A percentile compares a stretch with the other conserved stretches of the same genome.
Conservation (phyloP, 2,888 invertebrate species). For the Caenorhabditis doughertyi region DNA sequence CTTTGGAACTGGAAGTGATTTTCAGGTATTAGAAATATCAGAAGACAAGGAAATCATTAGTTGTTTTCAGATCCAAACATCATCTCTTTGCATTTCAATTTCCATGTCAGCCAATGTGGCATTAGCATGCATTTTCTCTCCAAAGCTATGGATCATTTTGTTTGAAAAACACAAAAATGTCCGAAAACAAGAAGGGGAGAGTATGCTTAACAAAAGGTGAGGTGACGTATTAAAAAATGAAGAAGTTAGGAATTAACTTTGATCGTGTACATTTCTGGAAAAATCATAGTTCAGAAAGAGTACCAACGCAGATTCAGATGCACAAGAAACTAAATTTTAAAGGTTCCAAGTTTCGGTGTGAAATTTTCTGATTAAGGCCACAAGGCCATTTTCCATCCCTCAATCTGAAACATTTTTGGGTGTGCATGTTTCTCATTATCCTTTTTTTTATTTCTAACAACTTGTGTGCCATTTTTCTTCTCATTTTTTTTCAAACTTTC, state of each 20-base stretch:
- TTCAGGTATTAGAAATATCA: slow-evolving; percentile 85
- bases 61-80: slow-evolving; percentile 86
- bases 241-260: neutral
- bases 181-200: slow-evolving; percentile 83
- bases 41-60: neutral
- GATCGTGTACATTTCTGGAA: slow-evolving; percentile 5
- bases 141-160: slow-evolving; percentile 88
- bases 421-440: slow-evolving; percentile 10
- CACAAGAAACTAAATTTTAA: slow-evolving; percentile 37
- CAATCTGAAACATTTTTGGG: no score
- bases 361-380: neutral
- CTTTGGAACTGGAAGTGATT: slow-evolving; percentile 89
- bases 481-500: neutral
- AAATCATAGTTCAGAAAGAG: slow-evolving; percentile 52
- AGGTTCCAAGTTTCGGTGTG: slow-evolving; percentile 12
- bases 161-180: slow-evolving; percentile 89
- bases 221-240: slow-evolving; percentile 1
- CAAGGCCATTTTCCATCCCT: neutral
- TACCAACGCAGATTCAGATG: slow-evolving; percentile 22
- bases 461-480: slow-evolving; percentile 8
- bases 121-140: slow-evolving; percentile 88
- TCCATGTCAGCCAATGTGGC: slow-evolving; percentile 88
- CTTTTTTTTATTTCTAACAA: neutral
- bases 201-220: slow-evolving; percentile 78
- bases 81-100: slow-evolving; percentile 88